Percentiles rank a stretch among this genome's conserved stretches.
phyloP scores from a whole-genome alignment of 2,888 invertebrate species.

The Campaea margaritaria region DNA sequence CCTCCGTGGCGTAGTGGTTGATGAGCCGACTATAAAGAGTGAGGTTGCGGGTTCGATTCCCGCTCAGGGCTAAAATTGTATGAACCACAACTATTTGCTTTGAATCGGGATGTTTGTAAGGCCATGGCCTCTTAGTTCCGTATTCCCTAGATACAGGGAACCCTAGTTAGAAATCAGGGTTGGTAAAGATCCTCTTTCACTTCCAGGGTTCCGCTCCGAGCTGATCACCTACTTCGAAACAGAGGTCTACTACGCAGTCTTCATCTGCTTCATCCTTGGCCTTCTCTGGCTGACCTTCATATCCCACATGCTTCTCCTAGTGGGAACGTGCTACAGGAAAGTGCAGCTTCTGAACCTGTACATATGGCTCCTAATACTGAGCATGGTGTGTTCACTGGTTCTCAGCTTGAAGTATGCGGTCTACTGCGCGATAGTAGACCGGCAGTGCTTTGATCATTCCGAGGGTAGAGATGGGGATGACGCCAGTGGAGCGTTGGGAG shows the following conservation, averaged over 20 bases:
- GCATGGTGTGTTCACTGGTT: background rate
- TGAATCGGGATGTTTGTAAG: too few species aligned
- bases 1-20: too few species aligned
- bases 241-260: constrained; percentile 16
- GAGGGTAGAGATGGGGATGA: constrained; percentile 12
- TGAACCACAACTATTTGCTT: too few species aligned
- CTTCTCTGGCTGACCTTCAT: constrained; percentile 27
- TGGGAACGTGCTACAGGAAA: constrained; percentile 4
- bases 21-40: too few species aligned
- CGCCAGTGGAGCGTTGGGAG: constrained; percentile 6
- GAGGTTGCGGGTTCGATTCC: too few species aligned
- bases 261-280: constrained; percentile 10
- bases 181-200: too few species aligned
- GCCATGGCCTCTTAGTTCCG: too few species aligned
- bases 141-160: too few species aligned
- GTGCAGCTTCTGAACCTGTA: constrained; percentile 3
- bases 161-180: too few species aligned
- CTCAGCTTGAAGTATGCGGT: constrained; percentile 14
- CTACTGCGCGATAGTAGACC: constrained; percentile 25
- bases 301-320: constrained; percentile 7
- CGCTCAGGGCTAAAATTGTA: too few species aligned
- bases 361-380: background rate
- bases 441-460: constrained; percentile 27
- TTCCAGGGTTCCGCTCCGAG: constrained; percentile 29
- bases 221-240: constrained; percentile 13